A percentile compares a stretch with the other conserved stretches of the same genome.
phyloP scores from a whole-genome alignment of 1,140 invertebrate genomes.

The Drosophila ohnishii region DNA sequence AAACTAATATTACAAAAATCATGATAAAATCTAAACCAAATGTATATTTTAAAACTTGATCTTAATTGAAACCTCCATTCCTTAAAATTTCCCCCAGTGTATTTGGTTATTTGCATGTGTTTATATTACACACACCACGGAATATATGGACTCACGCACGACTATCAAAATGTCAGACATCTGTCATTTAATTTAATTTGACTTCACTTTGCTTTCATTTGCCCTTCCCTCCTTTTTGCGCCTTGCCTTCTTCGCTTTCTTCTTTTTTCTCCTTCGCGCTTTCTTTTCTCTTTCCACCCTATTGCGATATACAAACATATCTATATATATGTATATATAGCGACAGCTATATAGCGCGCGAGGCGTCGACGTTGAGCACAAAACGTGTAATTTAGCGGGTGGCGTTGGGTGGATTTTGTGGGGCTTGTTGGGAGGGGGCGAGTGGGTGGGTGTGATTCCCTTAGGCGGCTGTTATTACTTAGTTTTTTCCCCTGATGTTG shows the following conservation, averaged over 20 bases:
- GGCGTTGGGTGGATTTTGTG: constrained; percentile 8
- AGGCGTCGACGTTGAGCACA: constrained; percentile 68
- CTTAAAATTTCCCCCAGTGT: constrained; percentile 9
- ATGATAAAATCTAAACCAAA: neutral
- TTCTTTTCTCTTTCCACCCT: constrained; percentile 24
- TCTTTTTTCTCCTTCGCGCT: constrained; percentile 10
- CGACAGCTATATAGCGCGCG: constrained; percentile 30
- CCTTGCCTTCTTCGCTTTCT: constrained; percentile 14
- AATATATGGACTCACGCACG: constrained; percentile 50
- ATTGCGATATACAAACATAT: constrained; percentile 17
- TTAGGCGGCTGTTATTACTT: constrained; percentile 61
- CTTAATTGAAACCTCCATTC: no score
- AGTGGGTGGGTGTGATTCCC: constrained; percentile 5
- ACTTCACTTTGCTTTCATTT: constrained; percentile 80
- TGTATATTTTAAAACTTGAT: no score
- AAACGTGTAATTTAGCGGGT: constrained; percentile 72
- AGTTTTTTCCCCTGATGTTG: constrained; percentile 21
- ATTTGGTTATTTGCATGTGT: constrained; percentile 56
- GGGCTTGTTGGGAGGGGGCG: neutral
- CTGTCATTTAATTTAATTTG: constrained; percentile 82
- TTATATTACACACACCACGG: constrained; percentile 48
- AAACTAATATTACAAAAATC: neutral
- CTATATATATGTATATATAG: constrained; percentile 11
- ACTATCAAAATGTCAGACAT: constrained; percentile 81
- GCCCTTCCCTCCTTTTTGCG: constrained; percentile 32